phyloP scores from a whole-genome alignment of 2,113 vertebrate species.

The Argyrosomus japonicus region DNA sequence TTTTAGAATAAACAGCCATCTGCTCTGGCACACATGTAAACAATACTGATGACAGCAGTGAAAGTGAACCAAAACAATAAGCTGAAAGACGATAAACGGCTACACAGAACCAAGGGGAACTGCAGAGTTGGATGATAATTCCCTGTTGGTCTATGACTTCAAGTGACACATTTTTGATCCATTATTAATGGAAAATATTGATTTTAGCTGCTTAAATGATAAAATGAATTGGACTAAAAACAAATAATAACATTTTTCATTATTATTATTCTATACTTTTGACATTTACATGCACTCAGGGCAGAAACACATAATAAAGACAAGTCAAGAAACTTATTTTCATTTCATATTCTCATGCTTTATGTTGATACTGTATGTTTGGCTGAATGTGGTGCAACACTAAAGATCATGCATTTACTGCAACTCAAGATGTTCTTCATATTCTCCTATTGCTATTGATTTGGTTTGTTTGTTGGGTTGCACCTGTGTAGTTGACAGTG shows the following conservation, averaged over 20 bases:
- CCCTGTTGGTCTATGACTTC: too few species aligned
- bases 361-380: background rate
- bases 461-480: background rate
- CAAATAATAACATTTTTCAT: background rate
- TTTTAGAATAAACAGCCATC: too few species aligned
- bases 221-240: background rate
- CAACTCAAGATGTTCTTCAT: background rate
- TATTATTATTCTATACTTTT: too few species aligned
- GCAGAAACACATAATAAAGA: too few species aligned
- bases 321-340: background rate
- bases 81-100: too few species aligned
- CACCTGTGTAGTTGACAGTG: background rate
- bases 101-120: background rate
- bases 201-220: background rate
- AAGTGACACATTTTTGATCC: too few species aligned
- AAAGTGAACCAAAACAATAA: too few species aligned
- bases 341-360: background rate
- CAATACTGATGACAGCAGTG: too few species aligned
- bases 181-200: background rate
- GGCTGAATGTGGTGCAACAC: background rate
- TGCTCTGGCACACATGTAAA: too few species aligned
- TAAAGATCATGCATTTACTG: background rate
- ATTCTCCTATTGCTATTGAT: background rate
- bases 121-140: background rate
- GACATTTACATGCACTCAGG: too few species aligned